Evolutionary conservation across 1,140 invertebrate species (phyloP).

Genomic region (Mercenaria mercenaria): DNA sequence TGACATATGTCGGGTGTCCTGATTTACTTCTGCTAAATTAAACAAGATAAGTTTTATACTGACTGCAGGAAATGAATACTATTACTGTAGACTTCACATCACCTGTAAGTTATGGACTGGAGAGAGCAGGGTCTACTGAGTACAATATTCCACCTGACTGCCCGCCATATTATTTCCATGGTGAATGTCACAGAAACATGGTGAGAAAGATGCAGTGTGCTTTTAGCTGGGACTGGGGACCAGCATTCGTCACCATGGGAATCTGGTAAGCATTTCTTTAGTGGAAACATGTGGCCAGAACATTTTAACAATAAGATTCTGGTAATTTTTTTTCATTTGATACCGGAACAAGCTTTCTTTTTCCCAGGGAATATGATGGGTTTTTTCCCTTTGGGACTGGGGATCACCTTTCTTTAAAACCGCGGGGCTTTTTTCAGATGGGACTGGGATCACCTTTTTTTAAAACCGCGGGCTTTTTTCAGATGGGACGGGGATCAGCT

Average conservation of each 20-base stretch:
- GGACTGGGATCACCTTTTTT: no score
- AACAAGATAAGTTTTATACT: no score
- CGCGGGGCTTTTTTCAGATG: slow-evolving; percentile 95
- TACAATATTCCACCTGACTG: slow-evolving; percentile 94
- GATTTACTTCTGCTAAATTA: slow-evolving; percentile 99
- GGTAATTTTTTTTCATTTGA: no score
- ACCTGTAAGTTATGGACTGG: slow-evolving; percentile 90
- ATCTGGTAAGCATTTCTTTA: slow-evolving; percentile 90
- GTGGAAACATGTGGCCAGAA: slow-evolving; percentile 88
- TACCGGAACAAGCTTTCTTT: no score
- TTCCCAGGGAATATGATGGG: no score
- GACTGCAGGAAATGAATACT: slow-evolving; percentile 86
- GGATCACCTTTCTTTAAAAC: slow-evolving; percentile 76
- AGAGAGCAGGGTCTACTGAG: slow-evolving; percentile 87
- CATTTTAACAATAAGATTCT: slow-evolving; percentile 84
- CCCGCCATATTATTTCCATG: slow-evolving; percentile 92
- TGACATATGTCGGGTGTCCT: slow-evolving; percentile 99
- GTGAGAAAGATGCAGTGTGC: slow-evolving; percentile 98
- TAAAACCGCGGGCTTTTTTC: no score
- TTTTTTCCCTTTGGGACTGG: no score
- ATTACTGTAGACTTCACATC: slow-evolving; percentile 92
- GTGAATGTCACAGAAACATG: slow-evolving; percentile 97
- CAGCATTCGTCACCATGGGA: slow-evolving; percentile 96
- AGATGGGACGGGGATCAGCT: slow-evolving; percentile 98
- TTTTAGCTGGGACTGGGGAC: slow-evolving; percentile 99